Evolutionary conservation across 2,888 invertebrate genomes (phyloP).

Genomic region (Malachius bipustulatus): DNA sequence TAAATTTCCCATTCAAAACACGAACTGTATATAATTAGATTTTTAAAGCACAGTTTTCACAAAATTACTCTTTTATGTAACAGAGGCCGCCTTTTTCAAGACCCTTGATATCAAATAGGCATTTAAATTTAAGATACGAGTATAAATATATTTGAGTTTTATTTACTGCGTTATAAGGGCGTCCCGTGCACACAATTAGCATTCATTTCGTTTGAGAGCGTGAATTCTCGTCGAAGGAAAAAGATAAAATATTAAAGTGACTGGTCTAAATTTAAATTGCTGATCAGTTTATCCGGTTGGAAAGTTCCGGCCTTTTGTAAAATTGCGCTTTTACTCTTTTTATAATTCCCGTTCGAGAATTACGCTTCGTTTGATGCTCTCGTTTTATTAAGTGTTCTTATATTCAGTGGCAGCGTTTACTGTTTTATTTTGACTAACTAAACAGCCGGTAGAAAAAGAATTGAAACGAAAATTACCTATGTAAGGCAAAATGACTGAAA

Average conservation of each 20-base stretch:
- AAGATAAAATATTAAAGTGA: conserved; percentile 25
- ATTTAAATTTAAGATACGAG: too few species aligned
- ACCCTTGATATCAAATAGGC: too few species aligned
- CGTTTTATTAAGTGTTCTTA: conserved; percentile 15
- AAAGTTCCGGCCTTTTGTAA: conserved; percentile 33
- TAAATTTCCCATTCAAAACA: too few species aligned
- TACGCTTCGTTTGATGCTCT: conserved; percentile 27
- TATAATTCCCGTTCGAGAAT: conserved; percentile 27
- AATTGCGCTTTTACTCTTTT: conserved; percentile 27
- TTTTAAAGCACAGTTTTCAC: too few species aligned
- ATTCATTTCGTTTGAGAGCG: not conserved
- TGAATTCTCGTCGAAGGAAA: not conserved
- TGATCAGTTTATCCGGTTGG: conserved; percentile 38
- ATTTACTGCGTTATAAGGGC: too few species aligned
- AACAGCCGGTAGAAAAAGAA: not conserved
- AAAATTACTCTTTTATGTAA: too few species aligned
- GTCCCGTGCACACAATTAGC: not conserved
- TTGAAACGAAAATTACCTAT: too few species aligned
- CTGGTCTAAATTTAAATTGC: conserved; percentile 37
- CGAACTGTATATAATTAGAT: too few species aligned
- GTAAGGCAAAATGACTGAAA: too few species aligned
- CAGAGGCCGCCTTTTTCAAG: too few species aligned
- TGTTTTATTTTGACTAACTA: conserved; percentile 1
- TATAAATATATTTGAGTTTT: too few species aligned
- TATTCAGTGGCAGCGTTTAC: conserved; percentile 5